Evolutionary conservation across 2,113 vertebrate genomes (phyloP).

Genomic region (Myrmecophaga tridactyla): DNA sequence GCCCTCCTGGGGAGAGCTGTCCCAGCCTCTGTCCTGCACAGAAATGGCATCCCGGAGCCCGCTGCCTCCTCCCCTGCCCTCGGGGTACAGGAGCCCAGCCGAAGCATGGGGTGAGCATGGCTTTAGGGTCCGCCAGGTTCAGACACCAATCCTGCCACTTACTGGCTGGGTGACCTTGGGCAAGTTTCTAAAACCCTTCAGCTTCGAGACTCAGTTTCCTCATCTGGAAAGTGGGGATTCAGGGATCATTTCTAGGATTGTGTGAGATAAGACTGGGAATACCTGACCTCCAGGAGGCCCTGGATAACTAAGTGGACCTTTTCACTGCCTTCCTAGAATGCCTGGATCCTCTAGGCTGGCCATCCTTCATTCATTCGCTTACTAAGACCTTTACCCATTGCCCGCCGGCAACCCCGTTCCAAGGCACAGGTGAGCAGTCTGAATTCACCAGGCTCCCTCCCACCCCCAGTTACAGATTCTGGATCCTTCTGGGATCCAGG

Average conservation of each 20-base stretch:
- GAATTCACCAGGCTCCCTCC: not conserved
- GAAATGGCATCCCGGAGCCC: conserved; percentile 16
- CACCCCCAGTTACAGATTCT: not conserved
- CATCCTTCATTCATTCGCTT: not conserved
- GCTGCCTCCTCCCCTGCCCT: not conserved
- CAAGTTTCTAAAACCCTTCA: not conserved
- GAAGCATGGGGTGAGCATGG: not conserved
- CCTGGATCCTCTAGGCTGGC: not conserved
- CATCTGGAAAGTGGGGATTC: not conserved
- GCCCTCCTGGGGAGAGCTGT: not conserved
- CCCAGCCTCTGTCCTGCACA: conserved; percentile 9
- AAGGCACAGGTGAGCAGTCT: not conserved
- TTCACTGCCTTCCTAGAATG: not conserved
- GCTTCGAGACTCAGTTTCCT: not conserved
- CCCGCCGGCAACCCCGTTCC: not conserved
- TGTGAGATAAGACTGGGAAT: not conserved
- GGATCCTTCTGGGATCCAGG: not conserved
- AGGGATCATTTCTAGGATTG: not conserved
- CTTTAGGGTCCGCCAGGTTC: not conserved
- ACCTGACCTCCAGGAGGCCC: not conserved
- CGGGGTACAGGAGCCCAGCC: not conserved
- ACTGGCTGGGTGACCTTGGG: not conserved
- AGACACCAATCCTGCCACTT: not conserved
- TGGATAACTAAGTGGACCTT: not conserved
- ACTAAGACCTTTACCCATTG: not conserved